Conservation (phyloP, 2,888 invertebrate genomes). For the Thymelicus sylvestris region DNA sequence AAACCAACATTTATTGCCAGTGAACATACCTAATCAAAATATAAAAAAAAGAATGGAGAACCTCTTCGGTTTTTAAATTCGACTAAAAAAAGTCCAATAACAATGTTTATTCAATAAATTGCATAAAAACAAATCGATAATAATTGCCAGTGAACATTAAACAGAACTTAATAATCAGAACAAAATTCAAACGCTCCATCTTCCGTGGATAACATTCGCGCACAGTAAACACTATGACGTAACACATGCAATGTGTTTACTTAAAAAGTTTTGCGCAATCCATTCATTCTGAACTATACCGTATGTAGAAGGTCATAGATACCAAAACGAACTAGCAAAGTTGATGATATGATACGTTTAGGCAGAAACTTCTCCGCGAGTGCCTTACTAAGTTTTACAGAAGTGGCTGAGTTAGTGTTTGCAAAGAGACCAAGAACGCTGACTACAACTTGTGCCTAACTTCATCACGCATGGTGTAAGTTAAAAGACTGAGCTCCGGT, state of each 20-base stretch:
- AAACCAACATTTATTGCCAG: no score
- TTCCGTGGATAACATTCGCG: slow-evolving; percentile 8
- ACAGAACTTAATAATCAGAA: not conserved
- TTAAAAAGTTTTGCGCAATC: not conserved
- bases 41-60: not conserved
- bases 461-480: slow-evolving; percentile 22
- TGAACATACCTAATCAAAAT: not conserved
- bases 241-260: slow-evolving; percentile 8
- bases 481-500: slow-evolving; percentile 5
- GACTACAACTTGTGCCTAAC: slow-evolving; percentile 49
- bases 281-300: not conserved
- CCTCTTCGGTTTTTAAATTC: no score
- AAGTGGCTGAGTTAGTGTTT: slow-evolving; percentile 58
- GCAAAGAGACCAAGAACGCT: slow-evolving; percentile 51
- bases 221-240: slow-evolving; percentile 2
- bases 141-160: not conserved
- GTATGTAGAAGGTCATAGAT: not conserved
- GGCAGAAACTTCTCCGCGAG: slow-evolving; percentile 18
- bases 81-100: no score
- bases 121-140: no score
- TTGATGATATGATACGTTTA: slow-evolving; percentile 11
- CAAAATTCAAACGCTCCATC: not conserved
- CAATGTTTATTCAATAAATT: no score
- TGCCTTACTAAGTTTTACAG: slow-evolving; percentile 53
- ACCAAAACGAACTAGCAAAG: not conserved